Percentiles rank a stretch among this genome's conserved stretches.
These are phyloP conservation scores for Nasonia oneida DNA, from an alignment of 2,888 invertebrate species.

Conservation along the genomic window DNA sequence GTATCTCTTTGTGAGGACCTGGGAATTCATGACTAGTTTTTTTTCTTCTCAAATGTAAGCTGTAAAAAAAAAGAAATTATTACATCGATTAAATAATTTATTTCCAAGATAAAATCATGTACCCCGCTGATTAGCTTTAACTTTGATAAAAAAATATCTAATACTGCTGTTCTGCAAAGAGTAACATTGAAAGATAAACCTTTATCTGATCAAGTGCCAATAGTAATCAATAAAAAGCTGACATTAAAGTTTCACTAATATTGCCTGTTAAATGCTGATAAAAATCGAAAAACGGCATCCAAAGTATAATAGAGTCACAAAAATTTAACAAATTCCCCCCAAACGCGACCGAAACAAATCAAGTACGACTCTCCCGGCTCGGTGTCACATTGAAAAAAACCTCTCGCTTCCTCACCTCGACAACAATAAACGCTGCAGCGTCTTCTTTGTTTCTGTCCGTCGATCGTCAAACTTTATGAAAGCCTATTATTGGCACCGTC, in stretches of 20 bases:
- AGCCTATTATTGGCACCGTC: neutral
- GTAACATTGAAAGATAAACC: no score
- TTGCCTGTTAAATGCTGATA: no score
- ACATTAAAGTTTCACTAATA: no score
- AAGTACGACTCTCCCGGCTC: neutral
- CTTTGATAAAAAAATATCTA: neutral
- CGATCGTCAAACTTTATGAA: neutral
- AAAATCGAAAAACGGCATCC: neutral
- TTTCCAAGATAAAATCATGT: neutral
- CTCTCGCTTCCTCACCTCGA: neutral
- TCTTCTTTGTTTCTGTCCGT: slow-evolving; percentile 13
- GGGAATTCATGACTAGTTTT: slow-evolving; percentile 11
- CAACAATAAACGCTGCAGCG: neutral
- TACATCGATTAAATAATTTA: neutral
- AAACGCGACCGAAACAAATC: neutral
- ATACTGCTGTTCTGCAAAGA: neutral
- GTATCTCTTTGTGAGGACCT: neutral
- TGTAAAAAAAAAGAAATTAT: neutral
- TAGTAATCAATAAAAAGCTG: no score
- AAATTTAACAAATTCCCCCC: neutral
- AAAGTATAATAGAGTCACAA: neutral
- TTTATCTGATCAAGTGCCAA: no score
- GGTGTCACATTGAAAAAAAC: slow-evolving; percentile 2
- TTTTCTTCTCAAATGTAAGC: neutral
- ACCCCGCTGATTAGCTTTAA: neutral